Evolutionary conservation across 2,888 invertebrate genomes (phyloP).

Genomic region (Diarsia dahlii): DNA sequence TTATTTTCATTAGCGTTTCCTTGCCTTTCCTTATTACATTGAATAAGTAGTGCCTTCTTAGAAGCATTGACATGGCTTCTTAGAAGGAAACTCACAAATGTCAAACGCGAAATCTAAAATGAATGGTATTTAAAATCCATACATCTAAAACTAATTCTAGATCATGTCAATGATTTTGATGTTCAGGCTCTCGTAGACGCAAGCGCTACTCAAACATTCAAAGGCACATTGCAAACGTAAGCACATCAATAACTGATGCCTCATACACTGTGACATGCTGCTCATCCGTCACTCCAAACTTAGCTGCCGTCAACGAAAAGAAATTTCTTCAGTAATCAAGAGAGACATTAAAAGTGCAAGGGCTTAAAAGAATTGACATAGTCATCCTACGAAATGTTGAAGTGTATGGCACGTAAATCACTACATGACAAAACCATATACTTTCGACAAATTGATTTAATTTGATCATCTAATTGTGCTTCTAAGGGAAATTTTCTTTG

Average conservation of each 20-base stretch:
- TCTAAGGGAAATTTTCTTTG: slow-evolving; percentile 13
- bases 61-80: not conserved
- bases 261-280: slow-evolving; percentile 78
- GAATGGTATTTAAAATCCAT: slow-evolving; percentile 6
- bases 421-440: slow-evolving; percentile 32
- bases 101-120: not conserved
- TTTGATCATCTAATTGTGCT: slow-evolving; percentile 28
- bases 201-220: slow-evolving; percentile 76
- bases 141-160: slow-evolving; percentile 40
- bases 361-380: slow-evolving; percentile 4
- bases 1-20: not conserved
- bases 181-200: slow-evolving; percentile 59
- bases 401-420: not conserved
- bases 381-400: not conserved
- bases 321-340: slow-evolving; percentile 60
- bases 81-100: not conserved
- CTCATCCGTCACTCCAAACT: slow-evolving; percentile 58
- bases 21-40: not conserved
- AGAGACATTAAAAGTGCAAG: slow-evolving; percentile 5
- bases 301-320: slow-evolving; percentile 63
- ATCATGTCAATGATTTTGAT: slow-evolving; percentile 44
- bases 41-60: not conserved
- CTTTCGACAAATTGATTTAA: slow-evolving; percentile 48
- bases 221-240: slow-evolving; percentile 78
- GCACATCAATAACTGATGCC: slow-evolving; percentile 73